A percentile compares a stretch with the other conserved stretches of the same genome.
Conservation (phyloP, 2,888 invertebrate genomes). For the Dolomedes plantarius region DNA sequence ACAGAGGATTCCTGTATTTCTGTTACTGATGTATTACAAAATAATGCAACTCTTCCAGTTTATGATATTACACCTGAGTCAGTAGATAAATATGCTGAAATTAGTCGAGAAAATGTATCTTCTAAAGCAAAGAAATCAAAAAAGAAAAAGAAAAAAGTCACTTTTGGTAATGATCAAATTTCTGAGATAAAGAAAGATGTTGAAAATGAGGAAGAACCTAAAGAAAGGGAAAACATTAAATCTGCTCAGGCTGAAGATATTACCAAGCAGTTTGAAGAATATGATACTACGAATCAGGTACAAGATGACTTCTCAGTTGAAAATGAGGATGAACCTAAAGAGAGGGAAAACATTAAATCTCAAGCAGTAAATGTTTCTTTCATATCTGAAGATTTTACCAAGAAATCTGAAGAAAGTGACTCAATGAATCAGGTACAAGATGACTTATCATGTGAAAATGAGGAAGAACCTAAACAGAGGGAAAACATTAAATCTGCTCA, state of each 20-base stretch:
- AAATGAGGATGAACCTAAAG: too few species aligned
- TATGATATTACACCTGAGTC: background rate
- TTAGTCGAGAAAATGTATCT: background rate
- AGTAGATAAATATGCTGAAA: background rate
- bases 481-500: background rate
- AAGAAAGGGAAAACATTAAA: background rate
- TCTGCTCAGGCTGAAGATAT: background rate
- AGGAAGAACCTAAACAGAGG: background rate
- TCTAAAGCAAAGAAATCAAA: background rate
- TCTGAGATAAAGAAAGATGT: background rate
- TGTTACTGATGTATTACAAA: background rate
- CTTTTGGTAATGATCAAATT: background rate
- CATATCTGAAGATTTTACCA: too few species aligned
- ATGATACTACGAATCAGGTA: too few species aligned
- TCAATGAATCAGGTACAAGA: background rate
- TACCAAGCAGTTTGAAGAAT: too few species aligned
- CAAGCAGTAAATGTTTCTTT: too few species aligned
- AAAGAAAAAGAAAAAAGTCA: conserved; percentile 3
- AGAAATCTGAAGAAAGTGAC: too few species aligned
- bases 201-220: background rate
- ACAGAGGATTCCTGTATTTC: too few species aligned
- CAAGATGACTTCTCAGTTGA: too few species aligned
- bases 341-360: too few species aligned
- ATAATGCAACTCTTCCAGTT: background rate
- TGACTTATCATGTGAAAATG: background rate